A percentile compares a stretch with the other conserved stretches of the same genome.
phyloP scores from a whole-genome alignment of 1,140 invertebrate genomes.

The Lutraria rhynchaena region DNA sequence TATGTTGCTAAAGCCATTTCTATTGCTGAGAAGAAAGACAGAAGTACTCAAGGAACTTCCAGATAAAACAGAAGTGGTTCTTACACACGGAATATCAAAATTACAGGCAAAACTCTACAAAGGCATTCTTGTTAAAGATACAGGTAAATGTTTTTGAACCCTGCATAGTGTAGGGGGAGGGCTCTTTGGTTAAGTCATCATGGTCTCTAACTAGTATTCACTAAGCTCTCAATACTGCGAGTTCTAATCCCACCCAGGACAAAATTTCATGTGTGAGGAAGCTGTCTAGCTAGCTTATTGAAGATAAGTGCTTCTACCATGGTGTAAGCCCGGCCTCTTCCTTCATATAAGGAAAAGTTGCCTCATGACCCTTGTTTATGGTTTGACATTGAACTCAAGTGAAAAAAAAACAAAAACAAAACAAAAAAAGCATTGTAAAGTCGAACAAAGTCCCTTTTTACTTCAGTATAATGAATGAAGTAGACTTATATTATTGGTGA shows the following conservation, averaged over 20 bases:
- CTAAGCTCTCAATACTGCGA: background rate
- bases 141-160: slow-evolving; percentile 67
- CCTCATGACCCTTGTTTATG: background rate
- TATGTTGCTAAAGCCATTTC: slow-evolving; percentile 73
- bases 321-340: background rate
- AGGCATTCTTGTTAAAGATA: slow-evolving; percentile 80
- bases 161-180: background rate
- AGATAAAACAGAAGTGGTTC: slow-evolving; percentile 76
- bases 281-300: too few species aligned
- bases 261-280: too few species aligned
- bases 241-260: background rate
- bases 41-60: slow-evolving; percentile 79
- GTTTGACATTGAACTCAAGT: too few species aligned
- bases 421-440: too few species aligned
- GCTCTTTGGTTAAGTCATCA: background rate
- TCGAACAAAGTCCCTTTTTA: too few species aligned
- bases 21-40: slow-evolving; percentile 78
- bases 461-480: too few species aligned
- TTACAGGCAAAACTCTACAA: slow-evolving; percentile 81
- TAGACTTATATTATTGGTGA: too few species aligned
- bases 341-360: background rate
- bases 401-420: too few species aligned
- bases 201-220: too few species aligned
- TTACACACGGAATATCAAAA: slow-evolving; percentile 78
- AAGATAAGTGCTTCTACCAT: background rate